These are phyloP conservation scores for Sclerurus mexicanus DNA, from an alignment of 2,113 vertebrate species.

Conservation along the genomic window DNA sequence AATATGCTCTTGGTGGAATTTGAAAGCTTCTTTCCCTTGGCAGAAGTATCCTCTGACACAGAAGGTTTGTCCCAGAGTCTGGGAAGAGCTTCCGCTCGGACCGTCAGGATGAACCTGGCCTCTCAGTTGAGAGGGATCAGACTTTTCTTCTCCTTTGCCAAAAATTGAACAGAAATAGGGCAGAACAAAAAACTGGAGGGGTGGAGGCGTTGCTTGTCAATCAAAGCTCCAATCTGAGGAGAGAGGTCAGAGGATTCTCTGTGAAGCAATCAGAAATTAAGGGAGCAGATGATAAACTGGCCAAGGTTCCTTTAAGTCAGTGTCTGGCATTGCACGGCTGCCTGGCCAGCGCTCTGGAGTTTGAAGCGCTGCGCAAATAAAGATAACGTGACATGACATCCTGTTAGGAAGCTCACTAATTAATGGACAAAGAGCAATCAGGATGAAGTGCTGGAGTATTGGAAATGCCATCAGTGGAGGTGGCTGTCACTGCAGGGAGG, in stretches of 20 bases:
- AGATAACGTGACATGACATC: background rate
- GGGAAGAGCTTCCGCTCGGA: background rate
- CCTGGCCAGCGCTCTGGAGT: background rate
- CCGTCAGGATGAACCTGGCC: background rate
- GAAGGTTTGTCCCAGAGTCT: background rate
- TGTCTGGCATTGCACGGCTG: fast-evolving
- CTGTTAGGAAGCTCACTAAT: background rate
- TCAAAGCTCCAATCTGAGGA: background rate
- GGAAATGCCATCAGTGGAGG: background rate
- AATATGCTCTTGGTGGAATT: background rate
- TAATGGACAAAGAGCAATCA: background rate
- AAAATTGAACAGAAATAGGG: background rate
- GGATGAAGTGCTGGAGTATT: background rate
- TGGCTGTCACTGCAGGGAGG: fast-evolving
- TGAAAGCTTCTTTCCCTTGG: background rate
- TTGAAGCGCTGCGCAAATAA: background rate
- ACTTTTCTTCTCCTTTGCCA: background rate
- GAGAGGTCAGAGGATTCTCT: background rate
- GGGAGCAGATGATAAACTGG: background rate
- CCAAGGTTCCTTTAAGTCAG: background rate
- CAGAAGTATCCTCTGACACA: background rate
- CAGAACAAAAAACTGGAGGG: background rate
- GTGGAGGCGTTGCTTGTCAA: background rate
- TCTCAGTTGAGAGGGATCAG: background rate
- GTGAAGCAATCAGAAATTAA: background rate